These are phyloP conservation scores for Buathra laborator DNA, from an alignment of 2,888 invertebrate genomes.

Conservation along the genomic window DNA sequence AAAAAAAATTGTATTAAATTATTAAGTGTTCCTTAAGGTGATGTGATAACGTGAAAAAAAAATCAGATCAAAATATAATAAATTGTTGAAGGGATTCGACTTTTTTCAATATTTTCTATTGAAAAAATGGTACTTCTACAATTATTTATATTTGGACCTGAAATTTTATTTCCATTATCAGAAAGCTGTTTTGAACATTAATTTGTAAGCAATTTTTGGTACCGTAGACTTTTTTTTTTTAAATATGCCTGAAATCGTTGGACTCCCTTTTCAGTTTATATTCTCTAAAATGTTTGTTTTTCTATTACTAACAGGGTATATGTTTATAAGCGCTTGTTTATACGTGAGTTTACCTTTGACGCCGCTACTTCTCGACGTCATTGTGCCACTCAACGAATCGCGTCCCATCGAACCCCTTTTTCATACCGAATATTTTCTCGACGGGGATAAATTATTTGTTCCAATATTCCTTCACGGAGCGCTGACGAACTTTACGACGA, in stretches of 20 bases:
- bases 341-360: slow-evolving; percentile 40
- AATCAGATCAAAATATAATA: too few relatives aligned
- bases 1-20: too few relatives aligned
- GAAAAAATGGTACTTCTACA: background rate
- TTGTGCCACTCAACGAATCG: slow-evolving; percentile 53
- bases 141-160: background rate
- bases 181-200: too few relatives aligned
- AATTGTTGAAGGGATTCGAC: too few relatives aligned
- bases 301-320: slow-evolving; percentile 40
- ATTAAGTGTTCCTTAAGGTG: too few relatives aligned
- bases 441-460: slow-evolving; percentile 44
- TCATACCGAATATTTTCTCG: slow-evolving; percentile 54
- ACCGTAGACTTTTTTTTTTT: too few relatives aligned
- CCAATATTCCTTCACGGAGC: slow-evolving; percentile 50
- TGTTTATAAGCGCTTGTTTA: slow-evolving; percentile 35
- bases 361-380: slow-evolving; percentile 44
- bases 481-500: slow-evolving; percentile 26
- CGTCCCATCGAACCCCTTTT: slow-evolving; percentile 55
- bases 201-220: too few relatives aligned
- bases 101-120: background rate
- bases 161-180: background rate
- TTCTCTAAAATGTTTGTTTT: background rate
- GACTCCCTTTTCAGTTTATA: too few relatives aligned
- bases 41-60: too few relatives aligned
- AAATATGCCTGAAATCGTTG: too few relatives aligned